Base-by-base conservation (phyloP, 2,888 invertebrate genomes). In the Plebejus melissa region DNA sequence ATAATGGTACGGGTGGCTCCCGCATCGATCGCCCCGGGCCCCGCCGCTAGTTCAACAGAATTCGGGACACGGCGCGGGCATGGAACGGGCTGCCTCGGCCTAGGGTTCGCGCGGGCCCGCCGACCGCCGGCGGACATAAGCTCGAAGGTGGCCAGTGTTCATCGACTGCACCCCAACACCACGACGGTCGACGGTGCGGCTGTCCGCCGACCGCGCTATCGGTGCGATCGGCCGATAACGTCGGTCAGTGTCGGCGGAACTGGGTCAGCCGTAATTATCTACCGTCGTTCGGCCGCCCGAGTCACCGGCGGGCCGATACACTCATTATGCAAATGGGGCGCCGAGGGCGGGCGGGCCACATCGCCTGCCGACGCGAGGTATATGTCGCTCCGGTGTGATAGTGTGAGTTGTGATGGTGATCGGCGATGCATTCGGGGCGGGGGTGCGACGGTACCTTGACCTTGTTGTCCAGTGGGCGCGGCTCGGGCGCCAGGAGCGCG, bases 391-490 rank as follows among this genome's bases (percentile, higher is more conserved):
- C 16, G 58, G 1, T 58, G 22, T 54, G 54, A 4, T 50, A 13
- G 54, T 54, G 54, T 54, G 4, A 54, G 22, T 22, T 22, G 22
- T 50, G 13, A 13, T 50, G 65, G 13, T 60, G 3, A 1, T 22
- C 9, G 11, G 32, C 16, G 65, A 36, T 13, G 32, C 13, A 6
- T 16, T 69, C 36, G n/a, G 13, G 46, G 6, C 7, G 13, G n/a
- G 85, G 81, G 22, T 54, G 36, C 28, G 74, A 38, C 57, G 57
- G 85, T 91, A 96, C 96, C 95, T 96, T 96, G 84, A 96, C 96
- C 93, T 96, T 96, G 87, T 96, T 96, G 91, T 96, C 96, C 83
- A 94, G 94, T 81, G 94, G 94, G 81, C 96, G 95, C 87, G 95
- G 96, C 87, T 96, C 96, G 81, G 95, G 91, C 85, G 94, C 95